Evolutionary conservation across 2,888 invertebrate genomes (phyloP), one percentile per base, ranked within the genome.

Genomic region (Sarcophaga caerulescens): DNA sequence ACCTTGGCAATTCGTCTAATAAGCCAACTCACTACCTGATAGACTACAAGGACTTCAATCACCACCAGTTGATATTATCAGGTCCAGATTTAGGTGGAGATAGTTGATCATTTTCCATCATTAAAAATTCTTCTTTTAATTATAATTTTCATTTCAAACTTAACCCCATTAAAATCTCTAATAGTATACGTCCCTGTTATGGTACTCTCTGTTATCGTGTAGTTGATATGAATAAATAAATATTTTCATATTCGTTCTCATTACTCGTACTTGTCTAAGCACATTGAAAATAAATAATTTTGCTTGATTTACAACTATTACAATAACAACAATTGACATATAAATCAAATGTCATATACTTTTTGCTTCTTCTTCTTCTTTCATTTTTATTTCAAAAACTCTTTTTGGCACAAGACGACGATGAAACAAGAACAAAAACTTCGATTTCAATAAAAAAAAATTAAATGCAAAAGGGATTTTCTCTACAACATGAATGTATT

Each of bases 381-480:
- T 69, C 17, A 21, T 5, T 47, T 23, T 19, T 21, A 35, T 71
- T 44, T 52, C 4, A 47, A 4, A 21, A 75, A 85, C 62, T 35
- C 35, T 35, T 35, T 35, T 35, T 35, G 35, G 35, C 35, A 35
- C 35, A 35, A 35, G 35, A 35, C 35, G 35, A 25, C n/a, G n/a
- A n/a, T n/a, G n/a, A n/a, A n/a, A n/a, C n/a, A n/a, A 17, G 44
- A 76, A 70, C 14, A 23, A 74, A 25, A 19, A n/a, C 25, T 74
- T 81, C 25, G 14, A n/a, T n/a, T n/a, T n/a, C n/a, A 69, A 10
- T 75, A 60, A 8, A 60, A 57, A 10, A 25, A 52, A 81, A 71
- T 19, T 65, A 62, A 84, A 84, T 81, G 81, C 86, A 71, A 79
- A 74, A 84, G 78, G 86, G 78, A 84, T 78, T 84, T 75, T 78